Conservation (phyloP, 2,888 invertebrate genomes). For the Melanchra persicariae region DNA sequence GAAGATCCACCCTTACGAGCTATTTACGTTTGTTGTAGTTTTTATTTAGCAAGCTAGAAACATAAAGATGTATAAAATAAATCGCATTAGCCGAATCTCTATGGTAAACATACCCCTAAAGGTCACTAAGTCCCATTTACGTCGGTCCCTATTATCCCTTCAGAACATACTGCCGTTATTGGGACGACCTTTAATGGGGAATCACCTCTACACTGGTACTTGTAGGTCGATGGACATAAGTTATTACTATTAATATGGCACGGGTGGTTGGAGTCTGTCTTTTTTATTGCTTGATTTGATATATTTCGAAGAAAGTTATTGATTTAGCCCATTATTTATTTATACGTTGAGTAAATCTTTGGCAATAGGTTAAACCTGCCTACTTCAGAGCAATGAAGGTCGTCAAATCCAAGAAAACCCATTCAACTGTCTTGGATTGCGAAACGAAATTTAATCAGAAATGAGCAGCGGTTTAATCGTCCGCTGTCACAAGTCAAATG, state of each 20-base stretch:
- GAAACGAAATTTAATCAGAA: too few species aligned
- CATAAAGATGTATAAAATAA: too few species aligned
- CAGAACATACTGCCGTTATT: slow-evolving; percentile 85
- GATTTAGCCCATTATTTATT: slow-evolving; percentile 4
- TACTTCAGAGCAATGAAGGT: too few species aligned
- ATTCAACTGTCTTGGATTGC: too few species aligned
- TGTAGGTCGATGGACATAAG: slow-evolving; percentile 75
- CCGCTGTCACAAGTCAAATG: too few species aligned
- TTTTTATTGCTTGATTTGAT: slow-evolving; percentile 56
- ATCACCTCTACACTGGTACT: slow-evolving; percentile 77
- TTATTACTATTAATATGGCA: slow-evolving; percentile 84
- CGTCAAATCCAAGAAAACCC: too few species aligned
- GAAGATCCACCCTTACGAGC: too few species aligned
- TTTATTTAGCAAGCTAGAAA: too few species aligned
- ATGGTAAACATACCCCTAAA: slow-evolving; percentile 68
- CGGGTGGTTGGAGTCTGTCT: slow-evolving; percentile 47
- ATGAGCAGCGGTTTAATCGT: too few species aligned
- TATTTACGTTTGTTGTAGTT: too few species aligned
- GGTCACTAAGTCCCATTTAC: slow-evolving; percentile 84
- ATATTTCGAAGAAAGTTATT: slow-evolving; percentile 16
- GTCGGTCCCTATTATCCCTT: slow-evolving; percentile 85
- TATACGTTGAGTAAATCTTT: background rate
- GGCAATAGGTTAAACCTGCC: too few species aligned
- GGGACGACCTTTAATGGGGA: slow-evolving; percentile 83
- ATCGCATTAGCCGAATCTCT: background rate